Evolutionary conservation across 2,888 invertebrate species (phyloP).

Genomic region (Drosophila pseudotalamancana): DNA sequence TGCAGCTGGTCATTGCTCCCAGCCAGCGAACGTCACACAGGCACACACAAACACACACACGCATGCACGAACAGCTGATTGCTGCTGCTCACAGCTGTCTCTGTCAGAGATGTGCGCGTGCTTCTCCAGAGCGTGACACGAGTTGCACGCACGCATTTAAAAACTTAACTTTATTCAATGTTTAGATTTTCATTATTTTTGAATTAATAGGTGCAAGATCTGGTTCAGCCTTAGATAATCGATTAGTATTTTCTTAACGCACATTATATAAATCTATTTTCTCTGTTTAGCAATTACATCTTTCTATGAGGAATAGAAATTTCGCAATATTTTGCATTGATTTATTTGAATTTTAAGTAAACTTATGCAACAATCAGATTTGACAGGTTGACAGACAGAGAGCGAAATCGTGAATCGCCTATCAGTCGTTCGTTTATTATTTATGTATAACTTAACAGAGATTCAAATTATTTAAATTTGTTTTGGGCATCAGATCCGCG

Average conservation of each 20-base stretch:
- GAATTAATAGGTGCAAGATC: no score
- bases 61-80: constrained; percentile 17
- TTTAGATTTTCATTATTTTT: neutral
- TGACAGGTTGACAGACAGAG: neutral
- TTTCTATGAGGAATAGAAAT: no score
- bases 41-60: neutral
- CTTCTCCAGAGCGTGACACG: constrained; percentile 2
- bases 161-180: neutral
- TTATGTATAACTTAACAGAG: constrained; percentile 10
- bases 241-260: no score
- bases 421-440: constrained; percentile 14
- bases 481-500: constrained; percentile 1
- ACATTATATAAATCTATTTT: no score
- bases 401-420: constrained; percentile 5
- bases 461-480: constrained; percentile 3
- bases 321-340: no score
- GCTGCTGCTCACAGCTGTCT: constrained; percentile 29
- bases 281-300: no score
- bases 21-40: constrained; percentile 9
- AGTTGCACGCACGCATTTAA: neutral
- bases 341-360: no score
- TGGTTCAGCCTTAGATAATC: no score
- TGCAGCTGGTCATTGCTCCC: constrained; percentile 65
- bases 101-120: neutral
- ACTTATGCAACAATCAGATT: neutral